Conservation (phyloP, 1,140 invertebrate species). For the Druon quercuslanigerum region DNA sequence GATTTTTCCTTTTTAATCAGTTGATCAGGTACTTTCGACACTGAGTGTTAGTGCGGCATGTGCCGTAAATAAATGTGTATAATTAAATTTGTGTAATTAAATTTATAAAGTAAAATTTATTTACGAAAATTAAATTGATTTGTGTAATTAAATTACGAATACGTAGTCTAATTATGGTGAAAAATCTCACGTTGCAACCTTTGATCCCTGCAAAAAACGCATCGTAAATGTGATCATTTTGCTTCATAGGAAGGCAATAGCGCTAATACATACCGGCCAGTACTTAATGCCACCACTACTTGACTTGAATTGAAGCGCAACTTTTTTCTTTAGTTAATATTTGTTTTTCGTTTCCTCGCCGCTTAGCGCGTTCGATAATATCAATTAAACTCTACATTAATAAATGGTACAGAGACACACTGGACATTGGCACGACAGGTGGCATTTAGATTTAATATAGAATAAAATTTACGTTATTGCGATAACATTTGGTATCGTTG, state of each 20-base stretch:
- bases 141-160: constrained; percentile 29
- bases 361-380: constrained; percentile 56
- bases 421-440: constrained; percentile 77
- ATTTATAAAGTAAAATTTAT: constrained; percentile 31
- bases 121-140: constrained; percentile 37
- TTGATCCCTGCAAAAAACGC: constrained; percentile 34
- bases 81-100: no score
- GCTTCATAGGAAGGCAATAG: constrained; percentile 54
- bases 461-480: constrained; percentile 77
- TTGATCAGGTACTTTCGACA: constrained; percentile 73
- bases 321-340: constrained; percentile 38
- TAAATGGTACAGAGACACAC: constrained; percentile 76
- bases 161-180: constrained; percentile 3
- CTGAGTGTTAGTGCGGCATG: constrained; percentile 47
- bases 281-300: constrained; percentile 58
- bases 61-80: no score
- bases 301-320: constrained; percentile 50
- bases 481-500: constrained; percentile 77
- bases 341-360: constrained; percentile 42
- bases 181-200: constrained; percentile 37
- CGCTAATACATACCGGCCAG: constrained; percentile 51
- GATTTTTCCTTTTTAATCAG: constrained; percentile 46
- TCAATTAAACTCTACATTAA: constrained; percentile 73
- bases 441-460: constrained; percentile 77
- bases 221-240: constrained; percentile 39